Percentiles rank a stretch among this genome's conserved stretches.
Evolutionary conservation across 2,113 vertebrate genomes (phyloP).

Genomic region (human): GRCh38 chr15:38541501-38542000

Average conservation of each 20-base stretch:
- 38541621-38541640: neutral
- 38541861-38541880: neutral
- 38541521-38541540: no score
- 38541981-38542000: neutral
- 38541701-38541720: neutral
- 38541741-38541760: neutral
- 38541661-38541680: neutral
- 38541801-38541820: neutral
- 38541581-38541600: no score
- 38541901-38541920: neutral
- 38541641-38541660: neutral
- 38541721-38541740: neutral
- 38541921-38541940: neutral
- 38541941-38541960: neutral
- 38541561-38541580: no score
- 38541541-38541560: no score
- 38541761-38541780: neutral
- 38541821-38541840: neutral
- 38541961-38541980: neutral
- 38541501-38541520: no score
- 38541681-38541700: neutral
- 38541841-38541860: neutral
- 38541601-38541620: no score
- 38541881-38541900: neutral
- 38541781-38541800: neutral